Evolutionary conservation across 2,888 invertebrate genomes (phyloP), one percentile per base, ranked within the genome.

Genomic region (Dascillus cervinus): DNA sequence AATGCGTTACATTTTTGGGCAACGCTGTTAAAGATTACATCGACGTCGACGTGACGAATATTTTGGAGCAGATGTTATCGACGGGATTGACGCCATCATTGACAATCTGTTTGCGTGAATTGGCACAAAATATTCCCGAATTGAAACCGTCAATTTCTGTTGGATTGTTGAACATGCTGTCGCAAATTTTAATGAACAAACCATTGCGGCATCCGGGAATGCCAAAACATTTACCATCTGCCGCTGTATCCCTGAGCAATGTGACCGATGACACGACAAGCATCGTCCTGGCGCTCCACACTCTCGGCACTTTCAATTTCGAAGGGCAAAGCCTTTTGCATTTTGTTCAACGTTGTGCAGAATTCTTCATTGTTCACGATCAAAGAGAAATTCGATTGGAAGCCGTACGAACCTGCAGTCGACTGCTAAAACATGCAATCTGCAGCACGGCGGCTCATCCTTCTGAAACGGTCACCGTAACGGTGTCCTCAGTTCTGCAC

Each of bases 341-440:
- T 43, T 95, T 96, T 69, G 90, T 96, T 0, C 77, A 85, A 43
- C 79, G 92, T 37, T 94, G 94, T 62, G 90, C 94, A 0, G 91
- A 95, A 53, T 79, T 87, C 60, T 95, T 89, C 57, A 68, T 98
- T 23, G 82, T 81, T 9, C 88, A 88, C 54, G 95, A 96, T 41
- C 84, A 89, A 51, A 85, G 87, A 46, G 91, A 94, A 60, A 82
- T 98, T 3, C 75, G 91, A 12, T 66, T 96, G 41, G 95, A 97
- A 66, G 90, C 97, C 8, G 97, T 98, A 0, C 79, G 85, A 57
- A 96, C 96, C 0, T 90, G 95, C 52, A 90, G 91, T 9, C 79
- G 88, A 32, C 70, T 98, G 10, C 68, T 98, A 11, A 79, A 88
- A 38, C 79, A 94, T 38, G 84, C 92, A 1, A 78, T 91, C 13